phyloP scores from a whole-genome alignment of 2,113 vertebrate species.

The Aspidoscelis tigris region DNA sequence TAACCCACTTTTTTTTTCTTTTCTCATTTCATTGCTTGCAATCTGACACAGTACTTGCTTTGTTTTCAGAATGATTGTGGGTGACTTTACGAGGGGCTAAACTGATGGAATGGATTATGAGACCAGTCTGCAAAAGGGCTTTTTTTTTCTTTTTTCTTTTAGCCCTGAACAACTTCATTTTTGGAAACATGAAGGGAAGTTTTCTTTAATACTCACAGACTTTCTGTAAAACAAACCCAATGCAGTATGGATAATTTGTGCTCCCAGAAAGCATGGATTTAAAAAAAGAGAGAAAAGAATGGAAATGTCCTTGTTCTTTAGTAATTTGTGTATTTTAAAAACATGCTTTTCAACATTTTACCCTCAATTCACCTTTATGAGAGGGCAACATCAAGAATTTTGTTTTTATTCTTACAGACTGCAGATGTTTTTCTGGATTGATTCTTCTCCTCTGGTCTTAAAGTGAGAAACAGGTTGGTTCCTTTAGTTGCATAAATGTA shows the following conservation, averaged over 20 bases:
- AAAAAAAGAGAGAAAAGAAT: neutral
- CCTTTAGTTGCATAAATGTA: neutral
- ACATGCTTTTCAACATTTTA: neutral
- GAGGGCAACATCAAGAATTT: neutral
- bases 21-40: slow-evolving; percentile 32
- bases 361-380: neutral
- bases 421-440: neutral
- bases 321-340: too few relatives aligned
- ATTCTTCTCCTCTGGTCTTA: neutral
- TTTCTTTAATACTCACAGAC: neutral
- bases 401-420: neutral
- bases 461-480: neutral
- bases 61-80: slow-evolving; percentile 23
- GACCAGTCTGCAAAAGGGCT: neutral
- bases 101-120: neutral
- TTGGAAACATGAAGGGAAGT: neutral
- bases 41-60: slow-evolving; percentile 39
- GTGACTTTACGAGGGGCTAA: neutral
- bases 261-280: neutral
- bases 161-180: neutral
- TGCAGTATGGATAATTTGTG: neutral
- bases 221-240: neutral
- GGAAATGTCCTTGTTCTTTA: neutral
- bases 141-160: neutral
- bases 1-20: slow-evolving; percentile 30